A percentile compares a stretch with the other conserved stretches of the same genome.
Conservation (phyloP, 2,888 invertebrate genomes). For the Palloptera scutellata region DNA sequence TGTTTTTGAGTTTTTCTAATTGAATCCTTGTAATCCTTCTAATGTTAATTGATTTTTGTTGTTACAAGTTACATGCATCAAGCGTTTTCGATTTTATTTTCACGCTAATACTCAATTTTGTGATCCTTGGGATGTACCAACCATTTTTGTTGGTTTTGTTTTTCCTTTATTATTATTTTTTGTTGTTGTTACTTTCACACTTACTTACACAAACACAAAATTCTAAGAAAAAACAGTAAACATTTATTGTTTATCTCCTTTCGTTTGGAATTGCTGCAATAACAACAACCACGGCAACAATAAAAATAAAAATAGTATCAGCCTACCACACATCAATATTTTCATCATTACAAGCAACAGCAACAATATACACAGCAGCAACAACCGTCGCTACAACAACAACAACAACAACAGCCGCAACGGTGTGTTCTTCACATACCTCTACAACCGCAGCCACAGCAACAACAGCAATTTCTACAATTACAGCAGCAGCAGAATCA, state of each 20-base stretch:
- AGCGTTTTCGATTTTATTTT: too few relatives aligned
- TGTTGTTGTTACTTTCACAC: too few relatives aligned
- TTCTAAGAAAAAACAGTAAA: conserved; percentile 24
- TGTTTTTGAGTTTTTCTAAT: too few relatives aligned
- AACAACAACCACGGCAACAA: conserved; percentile 22
- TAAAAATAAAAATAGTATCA: conserved; percentile 45
- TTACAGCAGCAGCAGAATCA: conserved; percentile 25
- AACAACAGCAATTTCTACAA: conserved; percentile 25
- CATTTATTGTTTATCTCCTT: conserved; percentile 18
- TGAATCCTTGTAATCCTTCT: too few relatives aligned
- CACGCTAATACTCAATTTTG: too few relatives aligned
- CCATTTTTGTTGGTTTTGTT: too few relatives aligned
- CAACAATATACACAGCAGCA: conserved; percentile 23
- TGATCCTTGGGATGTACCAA: too few relatives aligned
- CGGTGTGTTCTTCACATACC: conserved; percentile 23
- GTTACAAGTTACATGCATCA: too few relatives aligned
- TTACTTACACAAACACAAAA: too few relatives aligned
- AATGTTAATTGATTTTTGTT: too few relatives aligned
- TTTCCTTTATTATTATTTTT: too few relatives aligned
- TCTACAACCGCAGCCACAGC: conserved; percentile 22
- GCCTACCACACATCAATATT: conserved; percentile 54
- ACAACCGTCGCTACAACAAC: conserved; percentile 20
- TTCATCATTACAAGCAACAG: conserved; percentile 48
- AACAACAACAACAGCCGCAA: conserved; percentile 24
- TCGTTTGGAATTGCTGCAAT: conserved; percentile 12